Evolutionary conservation across 2,797 vertebrate genomes (phyloP).

Genomic region (Discoglossus pictus): DNA sequence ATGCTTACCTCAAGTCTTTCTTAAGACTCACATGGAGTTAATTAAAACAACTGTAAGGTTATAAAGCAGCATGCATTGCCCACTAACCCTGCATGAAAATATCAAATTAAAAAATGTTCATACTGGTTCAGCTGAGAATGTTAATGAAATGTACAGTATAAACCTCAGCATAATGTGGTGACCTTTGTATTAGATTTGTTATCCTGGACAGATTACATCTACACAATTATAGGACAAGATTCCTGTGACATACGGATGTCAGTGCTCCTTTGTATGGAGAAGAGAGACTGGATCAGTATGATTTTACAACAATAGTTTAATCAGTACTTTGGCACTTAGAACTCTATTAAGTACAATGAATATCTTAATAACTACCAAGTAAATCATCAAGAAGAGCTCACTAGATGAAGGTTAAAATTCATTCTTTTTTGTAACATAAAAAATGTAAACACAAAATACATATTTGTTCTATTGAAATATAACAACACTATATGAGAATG

Average conservation of each 20-base stretch:
- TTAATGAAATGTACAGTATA: constrained; percentile 22
- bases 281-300: constrained; percentile 10
- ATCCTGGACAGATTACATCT: constrained; percentile 28
- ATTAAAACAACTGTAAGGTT: constrained; percentile 39
- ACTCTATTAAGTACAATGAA: constrained; percentile 9
- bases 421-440: no score
- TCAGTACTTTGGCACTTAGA: constrained; percentile 11
- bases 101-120: constrained; percentile 39
- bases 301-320: constrained; percentile 41
- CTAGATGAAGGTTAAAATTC: no score
- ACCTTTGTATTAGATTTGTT: constrained; percentile 38
- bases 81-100: constrained; percentile 45
- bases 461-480: no score
- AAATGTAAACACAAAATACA: no score
- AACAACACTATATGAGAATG: no score
- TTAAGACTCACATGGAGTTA: constrained; percentile 42
- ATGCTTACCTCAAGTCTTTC: constrained; percentile 39
- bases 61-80: constrained; percentile 44
- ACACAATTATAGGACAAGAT: constrained; percentile 26
- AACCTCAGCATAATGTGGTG: constrained; percentile 36
- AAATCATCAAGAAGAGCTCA: no score
- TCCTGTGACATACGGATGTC: constrained; percentile 13
- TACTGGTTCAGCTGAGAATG: constrained; percentile 23
- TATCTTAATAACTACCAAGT: no score
- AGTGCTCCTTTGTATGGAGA: constrained; percentile 1